A percentile compares a stretch with the other conserved stretches of the same genome.
phyloP scores from a whole-genome alignment of 2,888 invertebrate species.

The Nomada fabriciana region DNA sequence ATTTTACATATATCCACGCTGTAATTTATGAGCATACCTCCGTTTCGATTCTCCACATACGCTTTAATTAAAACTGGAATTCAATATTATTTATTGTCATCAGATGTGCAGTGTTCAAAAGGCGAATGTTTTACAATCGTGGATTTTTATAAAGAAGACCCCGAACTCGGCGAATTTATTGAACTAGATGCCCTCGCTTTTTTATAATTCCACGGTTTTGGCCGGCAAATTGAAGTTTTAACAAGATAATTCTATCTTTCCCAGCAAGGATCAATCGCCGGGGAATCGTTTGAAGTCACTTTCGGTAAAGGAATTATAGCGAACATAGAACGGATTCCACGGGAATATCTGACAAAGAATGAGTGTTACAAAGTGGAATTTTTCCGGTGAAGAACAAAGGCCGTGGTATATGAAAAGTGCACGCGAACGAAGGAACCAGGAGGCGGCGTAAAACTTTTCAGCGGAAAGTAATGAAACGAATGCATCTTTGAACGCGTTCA shows the following conservation, averaged over 20 bases:
- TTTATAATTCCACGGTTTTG: slow-evolving; percentile 10
- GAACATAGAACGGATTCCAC: slow-evolving; percentile 27
- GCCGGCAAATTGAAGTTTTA: slow-evolving; percentile 8
- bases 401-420: slow-evolving; percentile 25
- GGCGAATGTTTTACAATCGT: too few species aligned
- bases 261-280: slow-evolving; percentile 34
- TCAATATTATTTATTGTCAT: too few species aligned
- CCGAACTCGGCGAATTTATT: background rate
- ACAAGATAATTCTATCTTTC: slow-evolving; percentile 41
- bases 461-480: slow-evolving; percentile 22
- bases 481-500: background rate
- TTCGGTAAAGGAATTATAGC: slow-evolving; percentile 35
- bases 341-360: slow-evolving; percentile 41
- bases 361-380: slow-evolving; percentile 42
- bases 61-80: too few species aligned
- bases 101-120: background rate
- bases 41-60: too few species aligned
- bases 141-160: background rate
- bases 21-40: too few species aligned
- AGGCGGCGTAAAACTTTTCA: slow-evolving; percentile 9
- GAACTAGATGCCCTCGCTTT: background rate
- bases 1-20: too few species aligned
- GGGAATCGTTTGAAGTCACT: slow-evolving; percentile 34
- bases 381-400: slow-evolving; percentile 24
- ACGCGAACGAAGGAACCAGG: background rate